A percentile compares a stretch with the other conserved stretches of the same genome.
phyloP scores from a whole-genome alignment of 1,140 invertebrate species.

The Drosophila simulans region DNA sequence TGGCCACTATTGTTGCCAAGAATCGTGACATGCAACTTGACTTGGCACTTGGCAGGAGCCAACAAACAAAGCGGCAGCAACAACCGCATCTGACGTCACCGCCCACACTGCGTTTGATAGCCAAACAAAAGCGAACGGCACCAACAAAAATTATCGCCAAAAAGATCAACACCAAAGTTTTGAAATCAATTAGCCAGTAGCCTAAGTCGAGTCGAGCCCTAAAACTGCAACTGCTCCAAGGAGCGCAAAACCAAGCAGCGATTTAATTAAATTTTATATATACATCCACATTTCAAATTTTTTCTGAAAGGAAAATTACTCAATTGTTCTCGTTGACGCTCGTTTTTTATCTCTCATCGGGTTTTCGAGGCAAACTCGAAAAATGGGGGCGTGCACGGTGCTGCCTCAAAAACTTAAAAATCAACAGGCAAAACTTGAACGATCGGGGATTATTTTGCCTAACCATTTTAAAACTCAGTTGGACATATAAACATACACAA shows the following conservation, averaged over 20 bases:
- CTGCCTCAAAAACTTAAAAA: slow-evolving; percentile 8
- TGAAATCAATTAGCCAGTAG: slow-evolving; percentile 62
- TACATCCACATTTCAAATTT: background rate
- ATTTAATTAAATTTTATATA: slow-evolving; percentile 9
- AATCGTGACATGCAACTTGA: slow-evolving; percentile 80
- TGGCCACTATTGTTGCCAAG: slow-evolving; percentile 53
- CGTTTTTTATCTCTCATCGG: slow-evolving; percentile 51
- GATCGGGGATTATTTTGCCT: slow-evolving; percentile 23
- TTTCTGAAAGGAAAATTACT: slow-evolving; percentile 54
- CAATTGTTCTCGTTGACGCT: slow-evolving; percentile 50
- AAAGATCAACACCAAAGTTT: slow-evolving; percentile 30
- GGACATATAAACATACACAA: slow-evolving; percentile 13
- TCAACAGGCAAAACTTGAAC: background rate
- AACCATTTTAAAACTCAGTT: slow-evolving; percentile 52
- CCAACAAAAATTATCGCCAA: slow-evolving; percentile 23
- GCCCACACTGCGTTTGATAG: slow-evolving; percentile 36
- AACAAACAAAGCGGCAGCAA: slow-evolving; percentile 58
- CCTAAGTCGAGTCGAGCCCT: slow-evolving; percentile 25
- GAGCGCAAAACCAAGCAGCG: background rate
- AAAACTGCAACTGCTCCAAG: slow-evolving; percentile 34
- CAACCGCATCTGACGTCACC: slow-evolving; percentile 64
- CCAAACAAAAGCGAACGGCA: slow-evolving; percentile 24
- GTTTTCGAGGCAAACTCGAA: slow-evolving; percentile 39
- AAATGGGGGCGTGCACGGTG: slow-evolving; percentile 35
- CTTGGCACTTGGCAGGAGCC: slow-evolving; percentile 70